Conservation (phyloP, 2,888 invertebrate species). For the Leistus spinibarbis region DNA sequence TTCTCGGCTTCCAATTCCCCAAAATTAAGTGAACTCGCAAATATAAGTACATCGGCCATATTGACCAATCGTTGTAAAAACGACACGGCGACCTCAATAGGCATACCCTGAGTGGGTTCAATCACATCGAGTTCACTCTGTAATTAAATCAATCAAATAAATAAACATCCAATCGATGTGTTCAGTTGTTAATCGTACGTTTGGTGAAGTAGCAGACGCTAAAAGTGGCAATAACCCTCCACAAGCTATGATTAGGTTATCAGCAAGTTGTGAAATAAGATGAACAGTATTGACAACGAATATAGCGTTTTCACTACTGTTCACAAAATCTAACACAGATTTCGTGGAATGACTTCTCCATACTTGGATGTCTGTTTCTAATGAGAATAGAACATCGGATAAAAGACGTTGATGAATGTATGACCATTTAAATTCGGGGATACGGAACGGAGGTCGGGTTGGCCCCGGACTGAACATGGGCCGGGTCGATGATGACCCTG, state of each 20-base stretch:
- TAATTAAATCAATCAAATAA: slow-evolving; percentile 43
- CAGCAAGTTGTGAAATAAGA: slow-evolving; percentile 97
- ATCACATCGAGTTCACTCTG: slow-evolving; percentile 98
- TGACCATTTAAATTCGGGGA: slow-evolving; percentile 99
- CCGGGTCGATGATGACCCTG: slow-evolving; percentile 68
- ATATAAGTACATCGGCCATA: slow-evolving; percentile 98
- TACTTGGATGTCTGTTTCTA: slow-evolving; percentile 96
- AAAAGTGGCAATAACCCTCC: slow-evolving; percentile 95
- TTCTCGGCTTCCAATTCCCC: slow-evolving; percentile 98
- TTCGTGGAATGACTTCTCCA: slow-evolving; percentile 94
- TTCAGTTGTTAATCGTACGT: slow-evolving; percentile 76
- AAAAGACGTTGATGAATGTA: slow-evolving; percentile 96
- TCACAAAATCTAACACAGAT: slow-evolving; percentile 96
- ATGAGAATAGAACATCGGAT: slow-evolving; percentile 93
- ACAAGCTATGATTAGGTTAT: slow-evolving; percentile 98
- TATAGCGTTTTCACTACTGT: slow-evolving; percentile 97
- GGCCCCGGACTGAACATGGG: slow-evolving; percentile 95
- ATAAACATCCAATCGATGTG: not conserved
- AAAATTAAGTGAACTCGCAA: slow-evolving; percentile 97
- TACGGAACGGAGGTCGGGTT: slow-evolving; percentile 93
- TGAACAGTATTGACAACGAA: slow-evolving; percentile 99
- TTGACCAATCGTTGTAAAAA: slow-evolving; percentile 98
- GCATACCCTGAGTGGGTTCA: slow-evolving; percentile 98
- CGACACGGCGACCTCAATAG: slow-evolving; percentile 96
- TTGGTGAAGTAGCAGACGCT: slow-evolving; percentile 98